Evolutionary conservation across 2,888 invertebrate genomes (phyloP), one percentile per base, ranked within the genome.

Genomic region (Palloptera scutellata): DNA sequence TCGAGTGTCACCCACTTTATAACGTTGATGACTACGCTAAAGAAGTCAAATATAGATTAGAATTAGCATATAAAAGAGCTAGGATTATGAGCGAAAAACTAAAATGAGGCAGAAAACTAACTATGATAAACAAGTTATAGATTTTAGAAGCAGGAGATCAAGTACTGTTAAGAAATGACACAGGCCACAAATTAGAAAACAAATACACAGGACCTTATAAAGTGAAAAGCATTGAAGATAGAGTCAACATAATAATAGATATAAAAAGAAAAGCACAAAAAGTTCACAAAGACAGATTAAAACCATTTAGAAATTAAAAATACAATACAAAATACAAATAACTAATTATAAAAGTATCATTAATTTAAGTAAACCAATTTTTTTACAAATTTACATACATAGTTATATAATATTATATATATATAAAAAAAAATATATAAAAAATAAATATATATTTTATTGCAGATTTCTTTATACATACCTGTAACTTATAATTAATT

Each of bases 21-120:
- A 65, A 72, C 53, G 54, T 64, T 40, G 68, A 63, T 20, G 41
- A 64, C 41, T 70, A 68, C 52, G 9, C n/a, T n/a, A 66, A 66
- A 13, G 66, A 66, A 43, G 20, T 42, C n/a, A 67, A 51, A 55
- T 63, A 53, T 48, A 52, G 64, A 45, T 54, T 64, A 58, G 45
- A 67, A 53, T 19, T 64, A 54, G 60, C 64, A 43, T 53, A 67
- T 40, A 54, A 53, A 13, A 63, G 67, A 59, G 64, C 60, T 41
- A 69, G 20, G 55, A 11, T 13, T n/a, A 15, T 58, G 15, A 13
- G 54, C 6, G 57, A 57, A 19, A 57, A 30, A 45, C 10, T 5
- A n/a, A 55, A 15, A 11, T 45, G 40, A 15, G 11, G 20, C 19
- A 30, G 13, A 64, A 64, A 48, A 12, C 5, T 19, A 13, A 15